phyloP scores from a whole-genome alignment of 1,140 invertebrate species.

The Drosophila rufa region DNA sequence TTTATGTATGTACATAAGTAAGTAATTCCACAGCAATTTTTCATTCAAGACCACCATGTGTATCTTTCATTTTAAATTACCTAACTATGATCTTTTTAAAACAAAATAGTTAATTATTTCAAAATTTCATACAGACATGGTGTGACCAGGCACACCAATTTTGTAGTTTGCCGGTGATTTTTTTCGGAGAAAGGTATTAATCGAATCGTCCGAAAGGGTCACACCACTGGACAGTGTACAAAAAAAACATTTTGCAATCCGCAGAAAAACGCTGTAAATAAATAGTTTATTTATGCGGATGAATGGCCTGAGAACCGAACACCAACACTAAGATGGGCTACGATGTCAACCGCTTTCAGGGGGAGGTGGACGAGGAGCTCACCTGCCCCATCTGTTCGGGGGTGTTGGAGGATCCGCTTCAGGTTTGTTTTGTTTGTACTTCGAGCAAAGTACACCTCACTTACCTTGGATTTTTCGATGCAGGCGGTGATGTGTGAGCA shows the following conservation, averaged over 20 bases:
- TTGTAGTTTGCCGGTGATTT: too few species aligned
- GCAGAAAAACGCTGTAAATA: conserved; percentile 33
- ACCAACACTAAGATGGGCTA: conserved; percentile 89
- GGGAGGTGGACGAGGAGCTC: conserved; percentile 93
- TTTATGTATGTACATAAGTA: too few species aligned
- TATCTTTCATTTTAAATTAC: too few species aligned
- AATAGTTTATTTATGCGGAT: conserved; percentile 41
- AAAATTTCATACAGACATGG: neutral
- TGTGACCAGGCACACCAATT: neutral
- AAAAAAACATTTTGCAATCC: conserved; percentile 63
- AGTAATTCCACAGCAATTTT: too few species aligned
- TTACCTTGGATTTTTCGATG: conserved; percentile 51
- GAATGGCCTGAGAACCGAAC: conserved; percentile 17
- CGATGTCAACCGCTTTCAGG: conserved; percentile 91
- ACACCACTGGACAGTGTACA: conserved; percentile 10
- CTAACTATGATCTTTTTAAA: neutral
- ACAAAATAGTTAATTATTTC: neutral
- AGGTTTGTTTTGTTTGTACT: conserved; percentile 87
- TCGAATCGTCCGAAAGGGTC: neutral
- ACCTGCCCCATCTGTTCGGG: conserved; percentile 93
- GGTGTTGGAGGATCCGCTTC: conserved; percentile 91
- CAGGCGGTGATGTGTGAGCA: conserved; percentile 98
- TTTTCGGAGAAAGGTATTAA: neutral
- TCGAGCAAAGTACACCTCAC: conserved; percentile 10
- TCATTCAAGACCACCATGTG: too few species aligned